Base-by-base conservation (phyloP, 2,113 vertebrate genomes). In the Melanerpes formicivorus region DNA sequence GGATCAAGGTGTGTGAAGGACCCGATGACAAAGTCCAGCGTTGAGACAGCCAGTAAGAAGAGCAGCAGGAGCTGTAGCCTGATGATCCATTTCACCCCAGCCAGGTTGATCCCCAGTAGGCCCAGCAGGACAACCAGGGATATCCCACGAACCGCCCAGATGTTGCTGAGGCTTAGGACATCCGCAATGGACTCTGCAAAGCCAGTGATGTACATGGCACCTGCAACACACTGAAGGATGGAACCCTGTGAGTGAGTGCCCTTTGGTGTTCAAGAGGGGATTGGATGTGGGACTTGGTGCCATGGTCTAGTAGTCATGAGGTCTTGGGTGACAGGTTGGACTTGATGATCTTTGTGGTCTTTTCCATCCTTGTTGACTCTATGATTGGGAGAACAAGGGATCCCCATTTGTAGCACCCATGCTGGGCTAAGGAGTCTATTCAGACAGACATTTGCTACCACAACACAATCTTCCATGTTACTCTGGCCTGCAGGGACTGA, bases 151-250 rank as follows among this genome's bases (percentile, higher is more conserved):
- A 99, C 99, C 0, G 97, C 98, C 99, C 99, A 99, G 95, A 98
- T 98, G 30, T 95, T 98, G 96, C 98, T 95, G 67, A 99, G 97
- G 30, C 93, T 96, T 94, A 99, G 95, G 34, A 99, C 92, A 18
- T 98, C 98, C 0, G 99, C 98, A 54, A 99, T 98, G 14, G 99
- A 99, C 95, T 99, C 99, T 0, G 99, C 98, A 79, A 99, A 99
- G 80, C 99, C 99, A 0, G 99, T 99, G 97, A 99, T 98, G 88
- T 99, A 99, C 99, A 99, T 99, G 79, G 99, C 99, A 75, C 99
- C 99, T 93, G 99, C 99, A 92, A 99, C 99, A 44, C 99, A 99
- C 99, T 99, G 97, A 94, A 74, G 34, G 40, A 85, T 26, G 56
- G 12, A 16, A 75, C 48, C 23, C 40, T 11, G 44, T 81, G 21